Conservation (phyloP, 2,113 vertebrate genomes). For the Callionymus lyra region DNA sequence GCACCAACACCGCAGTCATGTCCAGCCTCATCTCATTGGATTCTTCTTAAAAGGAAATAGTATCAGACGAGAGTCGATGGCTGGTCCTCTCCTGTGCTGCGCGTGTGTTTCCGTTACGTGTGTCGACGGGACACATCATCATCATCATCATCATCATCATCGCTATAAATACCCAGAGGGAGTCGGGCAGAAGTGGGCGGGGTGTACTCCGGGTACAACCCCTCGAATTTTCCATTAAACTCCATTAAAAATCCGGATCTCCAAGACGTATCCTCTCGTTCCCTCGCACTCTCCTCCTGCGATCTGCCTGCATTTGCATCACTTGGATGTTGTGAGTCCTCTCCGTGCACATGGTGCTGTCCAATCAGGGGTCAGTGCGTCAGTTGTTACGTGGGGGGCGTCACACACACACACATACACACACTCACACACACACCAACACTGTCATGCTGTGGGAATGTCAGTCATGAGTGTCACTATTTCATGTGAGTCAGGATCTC, state of each 20-base stretch:
- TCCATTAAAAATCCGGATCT: neutral
- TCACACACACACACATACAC: slow-evolving; percentile 4
- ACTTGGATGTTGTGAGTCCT: neutral
- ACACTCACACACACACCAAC: neutral
- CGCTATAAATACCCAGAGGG: slow-evolving; percentile 65
- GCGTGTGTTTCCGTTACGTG: slow-evolving; percentile 54
- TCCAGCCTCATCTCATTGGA: slow-evolving; percentile 36
- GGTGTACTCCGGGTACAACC: slow-evolving; percentile 10
- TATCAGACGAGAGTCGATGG: neutral
- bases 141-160: slow-evolving; percentile 56
- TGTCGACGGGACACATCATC: slow-evolving; percentile 50
- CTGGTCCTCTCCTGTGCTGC: slow-evolving; percentile 19
- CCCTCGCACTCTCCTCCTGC: no score
- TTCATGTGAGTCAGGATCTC: slow-evolving; percentile 11
- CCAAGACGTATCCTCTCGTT: no score
- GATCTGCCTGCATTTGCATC: neutral
- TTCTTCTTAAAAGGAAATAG: slow-evolving; percentile 4
- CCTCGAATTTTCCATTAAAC: neutral
- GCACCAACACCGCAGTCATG: slow-evolving; percentile 23
- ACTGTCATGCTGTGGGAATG: neutral
- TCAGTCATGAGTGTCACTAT: neutral
- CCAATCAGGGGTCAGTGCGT: slow-evolving; percentile 46
- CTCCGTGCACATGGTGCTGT: neutral
- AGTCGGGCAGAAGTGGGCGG: slow-evolving; percentile 58
- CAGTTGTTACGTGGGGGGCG: slow-evolving; percentile 29